Base-by-base conservation (phyloP, 23 tunicate species). In the Ascidia mentula region DNA sequence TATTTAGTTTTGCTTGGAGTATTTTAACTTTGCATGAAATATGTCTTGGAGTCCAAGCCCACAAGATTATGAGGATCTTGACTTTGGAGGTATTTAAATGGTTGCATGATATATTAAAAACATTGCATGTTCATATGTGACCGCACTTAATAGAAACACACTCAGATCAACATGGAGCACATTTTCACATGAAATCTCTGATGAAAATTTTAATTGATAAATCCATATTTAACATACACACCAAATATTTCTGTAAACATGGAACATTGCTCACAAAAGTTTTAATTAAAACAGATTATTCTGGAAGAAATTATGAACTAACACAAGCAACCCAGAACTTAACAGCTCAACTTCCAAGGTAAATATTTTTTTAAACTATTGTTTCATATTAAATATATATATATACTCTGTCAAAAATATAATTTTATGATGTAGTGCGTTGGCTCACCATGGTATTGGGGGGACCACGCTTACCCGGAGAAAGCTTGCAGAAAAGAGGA, bases 31-130 rank as follows among this genome's bases (percentile, higher is more conserved):
- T 53, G 65, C 65, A 53, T 72, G 40, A 71, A 72, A 9, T 22
- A 81, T 81, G 85, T 81, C 85, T 18, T 81, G 85, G 85, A 81
- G 85, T 81, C 85, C 85, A 40, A 81, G 77, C 31, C 85, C 85
- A 12, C 72, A 81, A 26, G 77, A 81, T 40, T 76, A 81, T 45
- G 77, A 81, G 24, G 82, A 78, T 20, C 12, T 46, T 7, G 15
- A 36, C 18, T 17, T 30, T 9, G 26, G 33, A 34, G 37, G 46
- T 45, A 59, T 40, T 22, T 34, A n/a, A n/a, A n/a, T n/a, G n/a
- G 26, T 77, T 77, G 35, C 37, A 59, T 2, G 59, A 77, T 15
- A 45, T n/a, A n/a, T n/a, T n/a, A n/a, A n/a, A n/a, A n/a, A n/a
- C n/a, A n/a, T n/a, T n/a, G n/a, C n/a, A n/a, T n/a, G n/a, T n/a